phyloP scores from a whole-genome alignment of 2,113 vertebrate species.

The Thunnus maccoyii region DNA sequence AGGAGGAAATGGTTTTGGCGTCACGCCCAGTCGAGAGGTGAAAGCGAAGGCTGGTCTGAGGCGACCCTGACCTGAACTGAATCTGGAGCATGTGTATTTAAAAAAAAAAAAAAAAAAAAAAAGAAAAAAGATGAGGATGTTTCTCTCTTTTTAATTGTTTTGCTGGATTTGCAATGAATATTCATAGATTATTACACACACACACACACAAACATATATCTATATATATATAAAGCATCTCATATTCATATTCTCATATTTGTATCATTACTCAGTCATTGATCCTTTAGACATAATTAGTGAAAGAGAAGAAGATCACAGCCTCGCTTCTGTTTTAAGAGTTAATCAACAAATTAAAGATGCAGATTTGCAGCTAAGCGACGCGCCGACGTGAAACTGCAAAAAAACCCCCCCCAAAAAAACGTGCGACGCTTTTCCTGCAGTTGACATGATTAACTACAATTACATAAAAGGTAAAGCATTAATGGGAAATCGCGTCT shows the following conservation, averaged over 20 bases:
- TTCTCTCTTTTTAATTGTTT: neutral
- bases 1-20: slow-evolving; percentile 78
- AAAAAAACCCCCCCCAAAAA: neutral
- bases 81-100: neutral
- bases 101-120: neutral
- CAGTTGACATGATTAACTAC: slow-evolving; percentile 64
- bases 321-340: slow-evolving; percentile 38
- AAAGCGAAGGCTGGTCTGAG: slow-evolving; percentile 35
- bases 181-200: slow-evolving; percentile 16
- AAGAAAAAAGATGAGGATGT: neutral
- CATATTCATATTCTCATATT: slow-evolving; percentile 30
- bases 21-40: slow-evolving; percentile 56
- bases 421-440: neutral
- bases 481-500: slow-evolving; percentile 49
- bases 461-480: slow-evolving; percentile 60
- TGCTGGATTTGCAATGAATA: slow-evolving; percentile 42
- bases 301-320: slow-evolving; percentile 29
- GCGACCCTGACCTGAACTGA: slow-evolving; percentile 22
- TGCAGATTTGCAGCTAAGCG: slow-evolving; percentile 66
- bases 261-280: slow-evolving; percentile 41
- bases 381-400: slow-evolving; percentile 6
- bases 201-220: too few species aligned
- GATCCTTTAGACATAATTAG: slow-evolving; percentile 62
- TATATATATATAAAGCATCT: too few species aligned
- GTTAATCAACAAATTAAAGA: slow-evolving; percentile 66